A percentile compares a stretch with the other conserved stretches of the same genome.
Evolutionary conservation across 1,140 invertebrate genomes (phyloP).

Genomic region (Penaeus chinensis): DNA sequence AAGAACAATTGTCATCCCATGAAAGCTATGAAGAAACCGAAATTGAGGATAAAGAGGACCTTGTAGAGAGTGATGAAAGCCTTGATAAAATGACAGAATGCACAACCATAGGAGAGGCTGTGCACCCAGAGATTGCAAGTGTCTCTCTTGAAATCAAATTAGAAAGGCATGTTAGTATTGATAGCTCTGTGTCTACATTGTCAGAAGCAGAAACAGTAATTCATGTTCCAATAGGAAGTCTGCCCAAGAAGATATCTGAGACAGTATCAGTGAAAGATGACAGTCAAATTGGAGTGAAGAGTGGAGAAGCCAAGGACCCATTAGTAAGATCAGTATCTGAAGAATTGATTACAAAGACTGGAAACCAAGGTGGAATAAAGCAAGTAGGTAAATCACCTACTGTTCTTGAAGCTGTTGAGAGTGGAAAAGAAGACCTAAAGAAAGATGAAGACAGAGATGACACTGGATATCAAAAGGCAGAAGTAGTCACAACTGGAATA

Average conservation of each 20-base stretch:
- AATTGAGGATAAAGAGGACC: conserved; percentile 4
- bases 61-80: conserved; percentile 13
- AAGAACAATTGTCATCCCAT: conserved; percentile 34
- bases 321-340: conserved; percentile 43
- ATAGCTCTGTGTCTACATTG: conserved; percentile 62
- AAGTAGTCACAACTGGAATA: too few relatives aligned
- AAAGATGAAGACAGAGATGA: too few relatives aligned
- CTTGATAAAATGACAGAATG: conserved; percentile 22
- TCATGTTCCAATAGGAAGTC: conserved; percentile 47
- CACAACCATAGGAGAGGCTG: neutral
- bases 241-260: conserved; percentile 1
- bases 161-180: conserved; percentile 62
- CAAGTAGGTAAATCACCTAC: too few relatives aligned
- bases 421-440: too few relatives aligned
- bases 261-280: conserved; percentile 39
- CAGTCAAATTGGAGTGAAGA: conserved; percentile 40
- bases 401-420: too few relatives aligned
- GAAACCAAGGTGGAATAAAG: too few relatives aligned
- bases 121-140: conserved; percentile 15
- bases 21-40: conserved; percentile 28
- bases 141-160: conserved; percentile 51
- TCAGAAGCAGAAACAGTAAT: conserved; percentile 63
- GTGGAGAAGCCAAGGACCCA: conserved; percentile 22
- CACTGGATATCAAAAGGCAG: too few relatives aligned
- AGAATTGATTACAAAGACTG: conserved; percentile 36